Percentiles rank a stretch among this genome's conserved stretches.
Conservation (phyloP, 2,888 invertebrate genomes). For the Selenia dentaria region DNA sequence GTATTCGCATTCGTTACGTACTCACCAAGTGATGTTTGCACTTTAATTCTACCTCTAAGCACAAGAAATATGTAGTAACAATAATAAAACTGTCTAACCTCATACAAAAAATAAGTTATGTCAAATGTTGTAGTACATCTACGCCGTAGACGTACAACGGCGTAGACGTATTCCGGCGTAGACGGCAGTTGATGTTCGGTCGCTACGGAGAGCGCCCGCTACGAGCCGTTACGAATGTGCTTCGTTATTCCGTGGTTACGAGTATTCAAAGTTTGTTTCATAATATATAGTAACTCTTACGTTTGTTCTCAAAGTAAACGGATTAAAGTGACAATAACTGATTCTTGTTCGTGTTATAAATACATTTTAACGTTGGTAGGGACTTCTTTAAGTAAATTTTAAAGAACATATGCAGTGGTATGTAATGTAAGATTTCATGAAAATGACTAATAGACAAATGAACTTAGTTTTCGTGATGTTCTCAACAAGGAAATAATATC, state of each 20-base stretch:
- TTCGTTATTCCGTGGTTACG: slow-evolving; percentile 32
- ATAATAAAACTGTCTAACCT: too few relatives aligned
- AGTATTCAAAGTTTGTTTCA: slow-evolving; percentile 30
- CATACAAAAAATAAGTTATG: too few relatives aligned
- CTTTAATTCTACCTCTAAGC: too few relatives aligned
- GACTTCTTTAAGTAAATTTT: not conserved
- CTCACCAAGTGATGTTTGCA: too few relatives aligned
- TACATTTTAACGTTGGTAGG: not conserved
- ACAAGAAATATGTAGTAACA: too few relatives aligned
- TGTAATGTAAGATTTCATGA: not conserved
- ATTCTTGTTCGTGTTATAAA: not conserved
- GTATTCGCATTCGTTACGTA: too few relatives aligned
- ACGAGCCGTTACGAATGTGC: slow-evolving; percentile 43
- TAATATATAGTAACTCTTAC: not conserved
- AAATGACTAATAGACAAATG: not conserved
- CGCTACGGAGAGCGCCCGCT: slow-evolving; percentile 61
- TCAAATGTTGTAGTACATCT: too few relatives aligned
- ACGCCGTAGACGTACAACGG: slow-evolving; percentile 5
- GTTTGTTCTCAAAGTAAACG: not conserved
- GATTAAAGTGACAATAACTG: not conserved
- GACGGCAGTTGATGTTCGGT: slow-evolving; percentile 63
- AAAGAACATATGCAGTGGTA: too few relatives aligned
- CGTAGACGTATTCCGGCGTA: slow-evolving; percentile 54
- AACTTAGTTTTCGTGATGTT: slow-evolving; percentile 1
- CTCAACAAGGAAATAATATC: slow-evolving; percentile 5